Evolutionary conservation across 2,888 invertebrate genomes (phyloP), one percentile per base, ranked within the genome.

Genomic region (Hetaerina titia): DNA sequence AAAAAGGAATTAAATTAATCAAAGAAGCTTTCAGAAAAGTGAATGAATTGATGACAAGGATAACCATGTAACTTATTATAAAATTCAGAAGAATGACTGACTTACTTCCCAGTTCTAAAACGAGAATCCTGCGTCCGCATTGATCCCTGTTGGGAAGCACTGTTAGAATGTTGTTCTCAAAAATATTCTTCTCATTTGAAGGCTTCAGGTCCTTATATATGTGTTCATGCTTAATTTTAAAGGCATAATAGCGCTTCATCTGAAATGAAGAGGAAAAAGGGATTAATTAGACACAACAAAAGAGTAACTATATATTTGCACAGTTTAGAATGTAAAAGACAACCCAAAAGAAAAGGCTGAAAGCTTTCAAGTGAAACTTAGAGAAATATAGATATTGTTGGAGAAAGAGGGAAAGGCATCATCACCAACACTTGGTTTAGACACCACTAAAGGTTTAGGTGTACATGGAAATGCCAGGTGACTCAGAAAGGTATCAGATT

Each of bases 61-160:
- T 45, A 45, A 45, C 45, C 4, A 45, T 45, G 45, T 45, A 2
- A 45, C 45, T 45, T 4, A 45, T 45, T 45, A 45, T 45, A 8
- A 88, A 45, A 90, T 63, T 25, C 9, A 17, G 60, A 25, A 19
- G n/a, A 25, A 64, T 45, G 45, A 31, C 15, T 94, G 96, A 97
- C 97, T 98, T 97, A 98, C 98, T 98, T 96, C 98, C 98, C 96
- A 98, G 97, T 96, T 98, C 98, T 81, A 98, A 97, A 57, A 98
- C 97, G 56, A 98, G 97, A 56, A 98, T 97, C 95, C 98, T 97
- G 74, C 98, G 97, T 0, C 98, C 98, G n/a, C 97, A 96, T 96
- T 98, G 98, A 97, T 98, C 98, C 25, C 98, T 97, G 95, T 98
- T 98, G 1, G 98, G 98, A 95, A 98, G 97, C 13, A 98, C 98